phyloP scores from a whole-genome alignment of 1,140 invertebrate species.

The Euura lappo region DNA sequence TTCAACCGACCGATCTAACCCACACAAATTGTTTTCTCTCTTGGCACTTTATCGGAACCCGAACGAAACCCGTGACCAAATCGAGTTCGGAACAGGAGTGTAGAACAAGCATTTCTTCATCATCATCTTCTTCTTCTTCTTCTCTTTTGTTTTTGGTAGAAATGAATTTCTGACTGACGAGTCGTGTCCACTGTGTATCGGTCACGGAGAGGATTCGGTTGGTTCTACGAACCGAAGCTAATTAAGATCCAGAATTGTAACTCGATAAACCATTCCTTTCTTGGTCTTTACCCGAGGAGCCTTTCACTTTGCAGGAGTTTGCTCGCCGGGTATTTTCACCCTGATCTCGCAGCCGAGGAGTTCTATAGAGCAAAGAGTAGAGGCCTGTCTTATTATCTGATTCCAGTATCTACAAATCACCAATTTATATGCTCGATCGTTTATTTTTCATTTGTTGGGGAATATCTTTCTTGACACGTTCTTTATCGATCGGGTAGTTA shows the following conservation, averaged over 20 bases:
- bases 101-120: no score
- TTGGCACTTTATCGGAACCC: not conserved
- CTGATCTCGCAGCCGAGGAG: no score
- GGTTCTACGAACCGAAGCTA: not conserved
- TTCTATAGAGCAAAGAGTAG: no score
- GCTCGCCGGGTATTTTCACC: no score
- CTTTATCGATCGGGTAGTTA: not conserved
- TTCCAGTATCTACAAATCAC: conserved; percentile 4
- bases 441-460: not conserved
- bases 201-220: not conserved
- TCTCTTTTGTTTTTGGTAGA: not conserved
- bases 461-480: not conserved
- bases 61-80: no score
- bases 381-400: not conserved
- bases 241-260: conserved; percentile 5
- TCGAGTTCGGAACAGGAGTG: no score
- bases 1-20: not conserved
- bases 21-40: not conserved
- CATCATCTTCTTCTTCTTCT: not conserved
- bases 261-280: conserved; percentile 7
- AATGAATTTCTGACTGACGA: not conserved
- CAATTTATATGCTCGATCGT: not conserved
- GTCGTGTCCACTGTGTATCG: not conserved
- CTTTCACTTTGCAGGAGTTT: not conserved
- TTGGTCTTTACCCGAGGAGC: not conserved